Evolutionary conservation across 2,797 vertebrate species (phyloP).

Genomic region (Mormyrops boulengeri): DNA sequence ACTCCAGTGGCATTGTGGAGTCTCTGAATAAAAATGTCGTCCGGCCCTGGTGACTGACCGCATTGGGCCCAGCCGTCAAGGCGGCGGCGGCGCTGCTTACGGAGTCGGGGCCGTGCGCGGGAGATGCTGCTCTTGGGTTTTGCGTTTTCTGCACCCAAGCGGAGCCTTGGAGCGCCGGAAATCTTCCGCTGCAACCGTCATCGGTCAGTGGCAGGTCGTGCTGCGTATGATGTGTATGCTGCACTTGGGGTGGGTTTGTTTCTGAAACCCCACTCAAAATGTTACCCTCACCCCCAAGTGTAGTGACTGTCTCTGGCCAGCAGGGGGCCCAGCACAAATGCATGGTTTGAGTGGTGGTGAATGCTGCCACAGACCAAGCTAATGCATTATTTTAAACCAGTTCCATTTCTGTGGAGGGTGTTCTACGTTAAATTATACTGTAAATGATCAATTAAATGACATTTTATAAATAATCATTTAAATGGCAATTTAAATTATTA

Average conservation of each 20-base stretch:
- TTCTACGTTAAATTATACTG: neutral
- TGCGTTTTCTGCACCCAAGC: neutral
- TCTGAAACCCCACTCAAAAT: neutral
- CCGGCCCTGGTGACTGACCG: neutral
- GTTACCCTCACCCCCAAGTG: neutral
- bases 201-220: neutral
- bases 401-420: neutral
- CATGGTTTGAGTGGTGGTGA: neutral
- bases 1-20: neutral
- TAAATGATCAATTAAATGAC: neutral
- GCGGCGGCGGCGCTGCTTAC: neutral
- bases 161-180: neutral
- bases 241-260: neutral
- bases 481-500: neutral
- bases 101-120: too few species aligned
- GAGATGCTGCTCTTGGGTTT: neutral
- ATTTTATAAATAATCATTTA: neutral
- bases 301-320: neutral
- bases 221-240: neutral
- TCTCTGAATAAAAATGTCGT: neutral
- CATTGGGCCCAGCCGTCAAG: neutral
- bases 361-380: neutral
- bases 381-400: neutral
- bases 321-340: neutral
- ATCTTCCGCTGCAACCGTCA: neutral